Evolutionary conservation across 2,797 vertebrate genomes (phyloP).

Genomic region (Oophaga sylvatica): DNA sequence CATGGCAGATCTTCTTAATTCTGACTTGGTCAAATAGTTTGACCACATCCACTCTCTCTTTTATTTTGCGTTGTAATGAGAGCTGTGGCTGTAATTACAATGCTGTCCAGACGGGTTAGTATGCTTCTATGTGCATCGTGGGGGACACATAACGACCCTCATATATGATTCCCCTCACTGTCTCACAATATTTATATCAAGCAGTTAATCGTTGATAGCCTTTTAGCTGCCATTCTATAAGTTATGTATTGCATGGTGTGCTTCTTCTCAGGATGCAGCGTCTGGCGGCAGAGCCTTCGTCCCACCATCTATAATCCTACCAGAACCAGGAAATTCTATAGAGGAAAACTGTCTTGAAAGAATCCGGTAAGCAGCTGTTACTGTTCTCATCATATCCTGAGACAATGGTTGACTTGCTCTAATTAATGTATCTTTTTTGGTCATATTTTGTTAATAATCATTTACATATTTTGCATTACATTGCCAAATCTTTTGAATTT

Average conservation of each 20-base stretch:
- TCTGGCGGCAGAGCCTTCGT: constrained; percentile 71
- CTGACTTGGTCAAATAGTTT: no score
- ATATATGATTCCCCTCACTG: no score
- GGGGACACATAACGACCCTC: no score
- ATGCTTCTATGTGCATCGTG: no score
- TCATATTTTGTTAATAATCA: no score
- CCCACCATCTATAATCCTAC: constrained; percentile 86
- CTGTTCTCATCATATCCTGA: background rate
- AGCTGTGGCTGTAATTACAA: no score
- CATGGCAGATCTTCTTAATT: no score
- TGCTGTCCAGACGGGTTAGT: no score
- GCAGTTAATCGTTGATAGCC: background rate
- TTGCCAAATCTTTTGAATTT: background rate
- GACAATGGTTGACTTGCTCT: background rate
- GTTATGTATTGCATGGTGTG: background rate
- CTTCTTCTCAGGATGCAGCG: constrained; percentile 72
- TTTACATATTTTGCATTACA: background rate
- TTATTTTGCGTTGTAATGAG: no score
- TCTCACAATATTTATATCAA: no score
- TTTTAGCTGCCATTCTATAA: background rate
- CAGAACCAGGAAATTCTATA: constrained; percentile 75
- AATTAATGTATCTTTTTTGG: background rate
- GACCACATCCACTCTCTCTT: no score
- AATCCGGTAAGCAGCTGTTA: constrained; percentile 19
- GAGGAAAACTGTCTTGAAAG: constrained; percentile 65